Evolutionary conservation across 1,140 invertebrate species (phyloP).

Genomic region (Apis cerana): DNA sequence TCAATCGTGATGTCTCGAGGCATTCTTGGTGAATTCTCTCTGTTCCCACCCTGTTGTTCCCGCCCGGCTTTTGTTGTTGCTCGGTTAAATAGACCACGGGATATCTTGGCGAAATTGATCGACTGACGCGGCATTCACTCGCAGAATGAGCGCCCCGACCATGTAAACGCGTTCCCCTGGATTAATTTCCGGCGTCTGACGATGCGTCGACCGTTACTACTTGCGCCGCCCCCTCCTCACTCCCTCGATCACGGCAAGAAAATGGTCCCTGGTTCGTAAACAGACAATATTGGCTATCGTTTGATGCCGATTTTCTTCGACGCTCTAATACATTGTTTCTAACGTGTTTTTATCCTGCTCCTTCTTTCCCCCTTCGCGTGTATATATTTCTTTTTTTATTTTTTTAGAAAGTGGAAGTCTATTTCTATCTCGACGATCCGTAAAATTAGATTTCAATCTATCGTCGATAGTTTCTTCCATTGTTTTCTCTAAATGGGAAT

Average conservation of each 20-base stretch:
- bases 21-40: background rate
- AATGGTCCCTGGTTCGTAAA: background rate
- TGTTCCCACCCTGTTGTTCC: background rate
- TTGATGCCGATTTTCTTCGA: background rate
- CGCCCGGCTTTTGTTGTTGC: background rate
- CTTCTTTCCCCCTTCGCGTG: background rate
- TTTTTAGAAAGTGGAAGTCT: too few species aligned
- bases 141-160: slow-evolving; percentile 9
- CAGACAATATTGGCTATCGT: background rate
- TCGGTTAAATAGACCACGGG: slow-evolving; percentile 16
- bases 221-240: background rate
- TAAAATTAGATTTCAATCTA: too few species aligned
- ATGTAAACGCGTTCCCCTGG: slow-evolving; percentile 24
- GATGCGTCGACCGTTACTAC: slow-evolving; percentile 24
- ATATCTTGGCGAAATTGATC: slow-evolving; percentile 29
- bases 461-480: too few species aligned
- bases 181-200: slow-evolving; percentile 49
- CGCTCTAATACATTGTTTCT: background rate
- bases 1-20: too few species aligned
- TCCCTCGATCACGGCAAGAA: background rate
- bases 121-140: slow-evolving; percentile 19
- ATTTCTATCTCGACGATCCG: too few species aligned
- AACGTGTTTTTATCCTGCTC: background rate
- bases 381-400: too few species aligned
- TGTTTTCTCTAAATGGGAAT: too few species aligned